Conservation (phyloP, 2,797 vertebrate species). For the Notolabrus celidotus region DNA sequence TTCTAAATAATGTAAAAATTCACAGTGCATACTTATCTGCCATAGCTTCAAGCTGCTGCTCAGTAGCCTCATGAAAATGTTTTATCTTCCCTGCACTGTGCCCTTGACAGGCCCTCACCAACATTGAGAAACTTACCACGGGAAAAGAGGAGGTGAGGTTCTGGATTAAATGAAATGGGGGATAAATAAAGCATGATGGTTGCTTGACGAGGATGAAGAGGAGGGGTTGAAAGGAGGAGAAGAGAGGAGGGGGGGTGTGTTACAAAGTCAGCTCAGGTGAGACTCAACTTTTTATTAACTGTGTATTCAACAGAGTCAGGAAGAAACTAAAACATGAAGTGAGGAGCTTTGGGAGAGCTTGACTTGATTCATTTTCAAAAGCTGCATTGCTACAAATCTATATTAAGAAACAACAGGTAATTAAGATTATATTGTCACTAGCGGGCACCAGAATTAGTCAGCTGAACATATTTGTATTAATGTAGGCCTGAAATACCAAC, state of each 20-base stretch:
- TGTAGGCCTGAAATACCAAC: too few species aligned
- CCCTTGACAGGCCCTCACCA: conserved; percentile 43
- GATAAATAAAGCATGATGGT: conserved; percentile 18
- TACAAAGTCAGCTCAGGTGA: conserved; percentile 1
- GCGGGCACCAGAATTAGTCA: too few species aligned
- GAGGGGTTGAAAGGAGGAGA: conserved; percentile 7
- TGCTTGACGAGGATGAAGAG: conserved; percentile 10
- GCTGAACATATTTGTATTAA: too few species aligned
- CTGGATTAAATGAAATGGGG: conserved; percentile 30
- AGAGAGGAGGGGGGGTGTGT: neutral
- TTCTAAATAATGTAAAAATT: conserved; percentile 51
- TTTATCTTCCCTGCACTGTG: conserved; percentile 41
- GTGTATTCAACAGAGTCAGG: neutral
- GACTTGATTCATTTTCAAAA: neutral
- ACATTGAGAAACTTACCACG: conserved; percentile 26
- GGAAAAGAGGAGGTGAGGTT: conserved; percentile 15
- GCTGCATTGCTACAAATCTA: neutral
- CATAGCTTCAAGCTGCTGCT: conserved; percentile 45
- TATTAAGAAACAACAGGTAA: neutral
- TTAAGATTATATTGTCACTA: too few species aligned
- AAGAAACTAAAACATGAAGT: conserved; percentile 2
- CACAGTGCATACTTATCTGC: conserved; percentile 40
- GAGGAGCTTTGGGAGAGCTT: neutral
- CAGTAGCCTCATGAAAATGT: conserved; percentile 36
- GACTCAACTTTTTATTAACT: conserved; percentile 13